Evolutionary conservation across 2,113 vertebrate species (phyloP), one percentile per base, ranked within the genome.

Genomic region (Geococcyx californianus): DNA sequence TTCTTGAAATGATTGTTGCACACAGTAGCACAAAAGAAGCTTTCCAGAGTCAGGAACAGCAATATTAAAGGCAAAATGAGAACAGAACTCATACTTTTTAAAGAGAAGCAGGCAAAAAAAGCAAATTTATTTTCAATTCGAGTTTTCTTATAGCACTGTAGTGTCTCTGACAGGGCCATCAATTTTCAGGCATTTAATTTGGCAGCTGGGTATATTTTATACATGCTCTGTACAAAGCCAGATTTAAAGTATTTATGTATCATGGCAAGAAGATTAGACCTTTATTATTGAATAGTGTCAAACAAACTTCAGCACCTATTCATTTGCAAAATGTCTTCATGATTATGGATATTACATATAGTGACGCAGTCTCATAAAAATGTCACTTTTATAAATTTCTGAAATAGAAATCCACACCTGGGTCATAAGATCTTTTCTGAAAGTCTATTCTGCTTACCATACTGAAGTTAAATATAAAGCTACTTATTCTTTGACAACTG

Each of bases 221-320:
- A 60, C 60, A 42, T 1, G 2, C 36, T 56, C 79, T 64, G n/a
- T 75, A 93, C 60, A 94, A 92, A 94, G 56, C 44, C 88, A 95
- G 86, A 96, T 86, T n/a, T 92, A 60, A 94, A 96, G 90, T 90
- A 96, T 95, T 95, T 96, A 94, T 75, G 68, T 67, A 88, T 64
- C 83, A 68, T 49, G 86, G 85, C 88, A 91, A 95, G 92, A 95
- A 92, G 84, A 97, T 90, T 81, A 92, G 85, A 91, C 64, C 68
- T 86, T 90, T 94, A 86, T 72, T 95, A 95, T 12, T 80, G 79
- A 94, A 88, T 7, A 93, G 76, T 60, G 85, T 95, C 95, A 95
- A 95, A 90, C 85, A 94, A 96, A 92, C 90, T 84, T 84, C 90
- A 90, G 60, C 60, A 92, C 28, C 68, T 95, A 92, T 87, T 93